Evolutionary conservation across 1,140 invertebrate genomes (phyloP).

Genomic region (Drosophila kanapiae): DNA sequence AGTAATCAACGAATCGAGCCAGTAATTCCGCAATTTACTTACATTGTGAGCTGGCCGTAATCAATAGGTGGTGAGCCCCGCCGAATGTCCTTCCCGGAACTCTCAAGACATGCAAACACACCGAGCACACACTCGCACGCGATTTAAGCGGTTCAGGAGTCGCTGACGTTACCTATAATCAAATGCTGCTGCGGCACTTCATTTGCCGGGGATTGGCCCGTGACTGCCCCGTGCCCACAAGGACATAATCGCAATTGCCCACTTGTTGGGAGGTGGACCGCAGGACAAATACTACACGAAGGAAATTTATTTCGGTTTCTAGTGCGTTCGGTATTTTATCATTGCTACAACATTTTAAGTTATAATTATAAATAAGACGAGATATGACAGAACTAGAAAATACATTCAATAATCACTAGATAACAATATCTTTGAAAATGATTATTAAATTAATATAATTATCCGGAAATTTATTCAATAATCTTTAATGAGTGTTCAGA

Average conservation of each 20-base stretch:
- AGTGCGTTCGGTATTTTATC: too few species aligned
- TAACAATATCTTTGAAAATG: too few species aligned
- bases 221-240: conserved; percentile 28
- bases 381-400: too few species aligned
- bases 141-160: conserved; percentile 40
- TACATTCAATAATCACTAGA: too few species aligned
- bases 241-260: conserved; percentile 52
- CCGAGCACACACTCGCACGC: conserved; percentile 6
- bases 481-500: too few species aligned
- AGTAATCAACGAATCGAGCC: conserved; percentile 40
- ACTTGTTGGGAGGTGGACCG: conserved; percentile 55
- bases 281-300: conserved; percentile 27
- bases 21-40: conserved; percentile 47
- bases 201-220: conserved; percentile 51
- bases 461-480: too few species aligned
- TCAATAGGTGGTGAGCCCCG: conserved; percentile 28
- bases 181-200: conserved; percentile 59
- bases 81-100: conserved; percentile 24
- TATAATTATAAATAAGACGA: too few species aligned
- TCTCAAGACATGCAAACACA: conserved; percentile 46
- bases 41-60: conserved; percentile 40
- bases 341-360: too few species aligned
- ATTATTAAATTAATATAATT: too few species aligned
- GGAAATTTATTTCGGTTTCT: not conserved
- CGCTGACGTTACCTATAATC: conserved; percentile 26